Base-by-base conservation (phyloP, 2,797 vertebrate species). In the Trachops cirrhosus region DNA sequence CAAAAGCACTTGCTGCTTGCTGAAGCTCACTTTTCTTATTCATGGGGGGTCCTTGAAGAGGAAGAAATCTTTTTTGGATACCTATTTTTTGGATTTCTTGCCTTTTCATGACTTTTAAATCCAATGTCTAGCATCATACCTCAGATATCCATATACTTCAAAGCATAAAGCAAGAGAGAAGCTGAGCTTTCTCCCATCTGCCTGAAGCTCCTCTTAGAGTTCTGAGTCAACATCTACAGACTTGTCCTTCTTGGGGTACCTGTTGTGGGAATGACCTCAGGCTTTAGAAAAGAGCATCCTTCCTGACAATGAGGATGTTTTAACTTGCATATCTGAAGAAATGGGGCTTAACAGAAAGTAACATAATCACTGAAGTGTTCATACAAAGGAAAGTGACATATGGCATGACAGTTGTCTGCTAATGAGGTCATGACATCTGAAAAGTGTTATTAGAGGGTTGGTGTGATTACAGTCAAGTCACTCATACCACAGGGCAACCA, bases 361-460 rank as follows among this genome's bases (percentile, higher is more conserved):
- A 67, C 18, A 16, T 64, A 91, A 84, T 96, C 94, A 91, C 34
- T 22, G 50, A 95, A 89, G 86, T 79, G 67, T 79, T 91, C 70
- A 68, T 54, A 59, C 83, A 96, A 89, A 14, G 79, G 57, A 95
- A 62, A 88, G 48, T 91, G 87, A 79, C 34, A 77, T 59, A 70
- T 29, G 84, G 54, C 41, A 92, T 77, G 59, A 93, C 34, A 22
- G 34, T 86, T 39, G 96, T 79, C 50, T 95, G 79, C 64, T 94
- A 86, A 96, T 87, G 79, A 95, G 64, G 70, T 93, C 79, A 82
- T 93, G 84, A 64, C 39, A 39, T 89, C 75, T 93, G 86, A 71
- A 93, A 41, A 93, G 44, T 95, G 82, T 96, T 91, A 86, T 57
- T 64, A 82, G 82, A 93, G 29, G 46, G 70, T 22, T 78, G n/a